Evolutionary conservation across 1,140 invertebrate genomes (phyloP), one percentile per base, ranked within the genome.

Genomic region (Bombus huntii): DNA sequence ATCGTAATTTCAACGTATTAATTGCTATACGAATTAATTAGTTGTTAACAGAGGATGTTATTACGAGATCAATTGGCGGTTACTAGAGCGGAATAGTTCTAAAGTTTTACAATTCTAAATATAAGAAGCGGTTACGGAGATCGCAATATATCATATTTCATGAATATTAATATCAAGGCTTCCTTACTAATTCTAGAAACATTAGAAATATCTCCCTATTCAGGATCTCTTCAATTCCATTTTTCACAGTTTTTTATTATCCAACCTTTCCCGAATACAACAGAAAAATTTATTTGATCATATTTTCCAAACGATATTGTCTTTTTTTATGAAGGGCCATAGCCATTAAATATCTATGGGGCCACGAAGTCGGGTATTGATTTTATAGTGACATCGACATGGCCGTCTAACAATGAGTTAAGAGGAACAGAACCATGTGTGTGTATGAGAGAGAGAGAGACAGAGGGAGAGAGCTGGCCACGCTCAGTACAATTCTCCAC

Each of bases 331-430:
- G 39, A 10, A 22, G 22, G 3, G 8, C n/a, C 12, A 71, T 6
- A 74, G 34, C 75, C 42, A 72, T 87, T 73, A 84, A 87, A 83
- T 85, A 85, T 85, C 66, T 80, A 85, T 84, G 81, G 62, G 44
- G 53, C 62, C 34, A 78, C 78, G 57, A 59, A 81, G 70, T 83
- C 75, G 78, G 72, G 57, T 89, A 90, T 86, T 86, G 80, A 90
- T 83, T 90, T 90, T 83, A 88, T 81, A 42, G 68, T 86, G 66
- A 73, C 79, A 88, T 70, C 83, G 75, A 85, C 66, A 65, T 68
- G 70, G 44, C 73, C 81, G 66, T 86, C 66, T 89, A 65, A 77
- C 77, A 87, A 70, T 73, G 72, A 89, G 71, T 72, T 80, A 85
- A 85, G 83, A 80, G 77, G 57, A 57, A 70, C n/a, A n/a, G 65